Base-by-base conservation (phyloP, 2,797 vertebrate genomes). In the Helicolenus hilgendorfi region DNA sequence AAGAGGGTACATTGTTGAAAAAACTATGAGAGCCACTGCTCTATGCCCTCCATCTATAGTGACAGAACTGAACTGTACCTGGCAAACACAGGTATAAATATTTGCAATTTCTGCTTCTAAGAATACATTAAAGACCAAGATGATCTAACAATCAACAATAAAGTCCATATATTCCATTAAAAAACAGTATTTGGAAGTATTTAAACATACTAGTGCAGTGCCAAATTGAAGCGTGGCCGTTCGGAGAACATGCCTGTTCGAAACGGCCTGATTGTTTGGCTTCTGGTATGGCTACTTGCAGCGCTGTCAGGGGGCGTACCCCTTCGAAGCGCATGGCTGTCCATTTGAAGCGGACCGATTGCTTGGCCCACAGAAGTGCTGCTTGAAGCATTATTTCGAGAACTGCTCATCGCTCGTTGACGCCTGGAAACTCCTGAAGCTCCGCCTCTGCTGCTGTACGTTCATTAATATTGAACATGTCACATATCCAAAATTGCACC, bases 371-470 rank as follows among this genome's bases (percentile, higher is more conserved):
- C 0, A 1, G 15, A 45, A 45, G 15, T 45, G 15, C 41, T 45
- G 41, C 41, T 45, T 3, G 15, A 45, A 45, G 41, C 41, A 45
- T 18, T 45, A 18, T 45, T 41, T 41, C 15, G 0, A 45, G 41
- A 45, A 45, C 41, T 45, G 41, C 41, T 45, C 41, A 45, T 45
- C 15, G 41, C 15, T 45, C 0, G 41, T 45, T 45, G 41, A 45
- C 2, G 0, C 41, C 41, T 18, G 41, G 15, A 18, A 45, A 45
- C 15, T 45, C 41, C 26, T 60, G 58, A 29, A 60, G 26, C 58
- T 18, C 60, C 7, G 41, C 0, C 41, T 18, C 41, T 18, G 15
- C 0, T 0, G 59, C 18, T 62, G 8, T 29, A 31, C 4, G 0
- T 0, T 45, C 18, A 55, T 55, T 55, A 55, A 55, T 55, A 55